Base-by-base conservation (phyloP, 2,113 vertebrate genomes). In the Abramis brama region DNA sequence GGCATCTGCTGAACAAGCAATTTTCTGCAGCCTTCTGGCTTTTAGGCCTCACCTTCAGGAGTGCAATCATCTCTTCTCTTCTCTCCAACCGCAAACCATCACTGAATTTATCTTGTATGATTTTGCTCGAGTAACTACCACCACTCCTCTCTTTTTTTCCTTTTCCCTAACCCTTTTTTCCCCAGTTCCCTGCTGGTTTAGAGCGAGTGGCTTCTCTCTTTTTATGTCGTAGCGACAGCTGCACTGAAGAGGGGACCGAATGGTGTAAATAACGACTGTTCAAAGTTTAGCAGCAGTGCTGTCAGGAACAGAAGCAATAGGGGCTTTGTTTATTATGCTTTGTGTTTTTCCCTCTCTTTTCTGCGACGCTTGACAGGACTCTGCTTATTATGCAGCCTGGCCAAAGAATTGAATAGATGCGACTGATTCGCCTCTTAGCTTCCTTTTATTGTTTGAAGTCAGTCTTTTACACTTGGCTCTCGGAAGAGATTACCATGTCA, bases 401-500 rank as follows among this genome's bases (percentile, higher is more conserved):
- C 64, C 77, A 52, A 9, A 55, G 91, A 87, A 87, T 82, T 89
- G 80, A 91, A 92, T 88, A 89, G 91, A 89, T 80, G 73, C 82
- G 90, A 60, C 87, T 87, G 86, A 89, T 89, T 91, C 83, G 57
- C 85, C 83, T 74, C 81, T 81, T 68, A 73, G 86, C n/a, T 30
- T 86, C 76, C 86, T 62, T 88, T 88, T 79, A 70, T 84, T 87
- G 86, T 92, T 91, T 88, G 91, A 91, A 92, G 91, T 80, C 71
- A 62, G 25, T 79, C 84, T 88, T 85, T 88, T 86, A 68, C 68
- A 19, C 45, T 85, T 39, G 50, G 83, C 87, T 91, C 52, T 70
- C 91, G 89, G 85, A 88, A 84, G 87, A 85, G 43, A 94, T 94
- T 95, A 92, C 88, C 93, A 95, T 94, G 90, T 94, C 91, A 93